phyloP scores from a whole-genome alignment of 2,113 vertebrate genomes.

The Oryzias melastigma region DNA sequence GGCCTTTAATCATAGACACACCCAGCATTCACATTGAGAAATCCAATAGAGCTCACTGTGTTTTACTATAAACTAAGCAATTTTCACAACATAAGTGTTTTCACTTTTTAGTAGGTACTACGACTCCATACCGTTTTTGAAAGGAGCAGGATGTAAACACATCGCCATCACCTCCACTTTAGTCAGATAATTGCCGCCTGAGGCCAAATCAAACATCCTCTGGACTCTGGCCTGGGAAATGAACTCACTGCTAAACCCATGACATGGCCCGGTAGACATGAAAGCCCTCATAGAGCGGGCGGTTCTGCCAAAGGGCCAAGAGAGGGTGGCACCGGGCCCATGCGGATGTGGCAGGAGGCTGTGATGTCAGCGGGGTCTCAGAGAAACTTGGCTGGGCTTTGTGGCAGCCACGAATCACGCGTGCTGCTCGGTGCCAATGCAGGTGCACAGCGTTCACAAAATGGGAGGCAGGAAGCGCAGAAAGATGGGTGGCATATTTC shows the following conservation, averaged over 20 bases:
- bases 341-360: slow-evolving; percentile 43
- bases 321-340: slow-evolving; percentile 31
- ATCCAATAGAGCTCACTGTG: background rate
- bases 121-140: slow-evolving; percentile 29
- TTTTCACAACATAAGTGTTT: slow-evolving; percentile 9
- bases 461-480: background rate
- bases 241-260: slow-evolving; percentile 64
- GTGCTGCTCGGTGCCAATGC: slow-evolving; percentile 6
- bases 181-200: slow-evolving; percentile 37
- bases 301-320: slow-evolving; percentile 18
- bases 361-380: slow-evolving; percentile 36
- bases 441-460: slow-evolving; percentile 24
- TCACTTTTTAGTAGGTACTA: slow-evolving; percentile 24
- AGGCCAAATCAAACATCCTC: slow-evolving; percentile 68
- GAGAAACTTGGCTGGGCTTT: slow-evolving; percentile 8
- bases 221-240: slow-evolving; percentile 57
- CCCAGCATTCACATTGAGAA: too few relatives aligned
- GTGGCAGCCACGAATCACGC: background rate
- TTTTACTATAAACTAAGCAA: slow-evolving; percentile 6
- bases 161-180: slow-evolving; percentile 56
- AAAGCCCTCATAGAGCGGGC: slow-evolving; percentile 56
- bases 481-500: slow-evolving; percentile 7
- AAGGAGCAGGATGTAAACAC: slow-evolving; percentile 53
- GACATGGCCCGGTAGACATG: slow-evolving; percentile 58
- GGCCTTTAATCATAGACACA: too few relatives aligned